Conservation (phyloP, 1,140 invertebrate species). For the Bombus turneri region DNA sequence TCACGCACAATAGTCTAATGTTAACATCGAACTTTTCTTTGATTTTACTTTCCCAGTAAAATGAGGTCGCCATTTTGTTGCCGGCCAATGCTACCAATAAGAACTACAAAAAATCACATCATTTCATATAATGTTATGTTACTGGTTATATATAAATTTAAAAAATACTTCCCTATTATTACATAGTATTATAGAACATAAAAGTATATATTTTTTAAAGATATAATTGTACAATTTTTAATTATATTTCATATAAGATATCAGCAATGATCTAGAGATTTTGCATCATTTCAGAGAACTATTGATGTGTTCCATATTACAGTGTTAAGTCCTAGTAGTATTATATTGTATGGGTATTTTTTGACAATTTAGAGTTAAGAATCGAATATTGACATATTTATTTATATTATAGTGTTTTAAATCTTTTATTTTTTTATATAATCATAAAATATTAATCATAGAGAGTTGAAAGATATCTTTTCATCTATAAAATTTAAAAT, state of each 20-base stretch:
- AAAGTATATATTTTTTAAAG: background rate
- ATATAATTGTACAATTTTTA: background rate
- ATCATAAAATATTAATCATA: background rate
- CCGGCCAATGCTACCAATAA: conserved; percentile 59
- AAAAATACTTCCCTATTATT: background rate
- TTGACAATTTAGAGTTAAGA: conserved; percentile 35
- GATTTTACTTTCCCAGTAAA: conserved; percentile 49
- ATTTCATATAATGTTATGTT: background rate
- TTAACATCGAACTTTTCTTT: conserved; percentile 51
- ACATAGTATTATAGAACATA: background rate
- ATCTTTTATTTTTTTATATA: conserved; percentile 14
- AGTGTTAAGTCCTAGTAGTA: conserved; percentile 17
- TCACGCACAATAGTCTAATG: conserved; percentile 46
- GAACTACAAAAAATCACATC: background rate
- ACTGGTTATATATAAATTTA: background rate
- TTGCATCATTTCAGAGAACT: conserved; percentile 5
- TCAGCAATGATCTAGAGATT: conserved; percentile 24
- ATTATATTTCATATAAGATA: background rate
- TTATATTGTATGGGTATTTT: conserved; percentile 37
- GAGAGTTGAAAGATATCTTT: background rate
- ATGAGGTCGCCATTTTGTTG: conserved; percentile 70
- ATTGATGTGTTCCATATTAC: conserved; percentile 41
- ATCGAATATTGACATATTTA: conserved; percentile 48
- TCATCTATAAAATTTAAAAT: background rate
- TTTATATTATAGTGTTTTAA: conserved; percentile 16